Percentiles rank a stretch among this genome's conserved stretches.
Evolutionary conservation across 2,797 vertebrate species (phyloP).

Genomic region (Danionella dracula): DNA sequence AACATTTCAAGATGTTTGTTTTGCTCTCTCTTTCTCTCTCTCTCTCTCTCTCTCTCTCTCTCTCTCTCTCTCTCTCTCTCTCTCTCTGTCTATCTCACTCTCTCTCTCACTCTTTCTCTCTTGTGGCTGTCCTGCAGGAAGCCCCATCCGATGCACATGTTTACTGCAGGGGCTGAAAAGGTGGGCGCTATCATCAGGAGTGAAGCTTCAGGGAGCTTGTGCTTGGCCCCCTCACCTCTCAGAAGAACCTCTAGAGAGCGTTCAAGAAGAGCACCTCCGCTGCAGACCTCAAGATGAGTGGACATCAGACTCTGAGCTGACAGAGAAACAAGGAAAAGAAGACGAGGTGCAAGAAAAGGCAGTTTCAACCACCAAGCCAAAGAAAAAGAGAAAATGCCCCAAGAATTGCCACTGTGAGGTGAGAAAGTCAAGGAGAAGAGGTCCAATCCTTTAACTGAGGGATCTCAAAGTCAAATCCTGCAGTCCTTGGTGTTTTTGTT

Average conservation of each 20-base stretch:
- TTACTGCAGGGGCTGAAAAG: constrained; percentile 68
- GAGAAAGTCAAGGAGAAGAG: not conserved
- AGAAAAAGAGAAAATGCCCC: constrained; percentile 67
- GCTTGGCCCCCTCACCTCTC: constrained; percentile 68
- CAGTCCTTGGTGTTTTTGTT: no score
- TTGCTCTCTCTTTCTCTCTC: no score
- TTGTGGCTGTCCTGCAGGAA: constrained; percentile 58
- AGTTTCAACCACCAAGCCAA: not conserved
- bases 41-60: no score
- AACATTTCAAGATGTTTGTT: no score
- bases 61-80: no score
- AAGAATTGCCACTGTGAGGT: constrained; percentile 72
- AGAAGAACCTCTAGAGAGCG: constrained; percentile 70
- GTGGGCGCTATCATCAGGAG: constrained; percentile 62
- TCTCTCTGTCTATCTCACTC: no score
- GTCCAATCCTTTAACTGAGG: no score
- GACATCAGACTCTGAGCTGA: constrained; percentile 44
- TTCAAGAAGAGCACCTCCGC: constrained; percentile 69
- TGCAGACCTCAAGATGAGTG: constrained; percentile 54
- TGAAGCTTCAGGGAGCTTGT: constrained; percentile 73
- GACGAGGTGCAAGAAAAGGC: constrained; percentile 47
- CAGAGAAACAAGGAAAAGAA: constrained; percentile 48
- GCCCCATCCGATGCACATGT: constrained; percentile 84
- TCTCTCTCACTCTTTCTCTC: not conserved
- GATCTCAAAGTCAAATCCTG: no score